Conservation (phyloP, 1,140 invertebrate species). For the Globodera rostochiensis region DNA sequence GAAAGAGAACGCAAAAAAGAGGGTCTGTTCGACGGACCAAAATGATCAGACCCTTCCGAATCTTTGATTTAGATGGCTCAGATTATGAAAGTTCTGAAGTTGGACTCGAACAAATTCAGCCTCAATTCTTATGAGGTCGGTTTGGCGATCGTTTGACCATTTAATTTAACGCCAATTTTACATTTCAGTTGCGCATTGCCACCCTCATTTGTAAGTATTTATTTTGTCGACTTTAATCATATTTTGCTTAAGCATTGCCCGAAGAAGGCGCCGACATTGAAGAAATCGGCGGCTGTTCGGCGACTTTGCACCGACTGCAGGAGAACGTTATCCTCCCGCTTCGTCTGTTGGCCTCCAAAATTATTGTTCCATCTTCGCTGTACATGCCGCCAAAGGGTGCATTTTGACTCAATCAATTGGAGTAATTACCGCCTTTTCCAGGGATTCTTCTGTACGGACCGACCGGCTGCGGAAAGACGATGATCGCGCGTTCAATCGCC, state of each 20-base stretch:
- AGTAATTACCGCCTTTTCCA: neutral
- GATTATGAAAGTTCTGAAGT: conserved; percentile 16
- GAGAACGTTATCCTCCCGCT: conserved; percentile 28
- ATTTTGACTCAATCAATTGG: neutral
- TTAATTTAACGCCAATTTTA: neutral
- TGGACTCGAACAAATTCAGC: conserved; percentile 19
- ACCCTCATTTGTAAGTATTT: neutral
- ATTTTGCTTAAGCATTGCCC: conserved; percentile 8
- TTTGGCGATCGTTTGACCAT: neutral
- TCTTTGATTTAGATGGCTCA: conserved; percentile 10
- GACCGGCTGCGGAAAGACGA: conserved; percentile 79
- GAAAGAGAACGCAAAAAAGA: too few relatives aligned
- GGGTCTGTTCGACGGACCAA: too few relatives aligned
- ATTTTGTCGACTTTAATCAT: neutral
- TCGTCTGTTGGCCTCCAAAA: conserved; percentile 20
- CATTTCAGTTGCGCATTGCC: neutral
- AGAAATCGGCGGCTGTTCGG: conserved; percentile 21
- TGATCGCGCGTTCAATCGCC: conserved; percentile 89
- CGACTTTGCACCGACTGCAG: conserved; percentile 4
- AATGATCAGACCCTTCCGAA: too few relatives aligned
- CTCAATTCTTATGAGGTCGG: conserved; percentile 20
- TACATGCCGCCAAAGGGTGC: conserved; percentile 35
- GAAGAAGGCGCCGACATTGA: conserved; percentile 28
- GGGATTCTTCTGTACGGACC: conserved; percentile 41
- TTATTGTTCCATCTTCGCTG: conserved; percentile 18